Conservation (phyloP, 2,113 vertebrate genomes). For the cattle (Bos taurus) region ARS-UCD2.0 NC_037334.1:49795001-49795500, state of each 20-base stretch:
- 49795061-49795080: not conserved
- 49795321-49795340: not conserved
- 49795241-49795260: not conserved
- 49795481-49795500: conserved; percentile 97
- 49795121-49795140: not conserved
- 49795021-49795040: not conserved
- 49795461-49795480: conserved; percentile 89
- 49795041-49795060: not conserved
- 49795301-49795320: not conserved
- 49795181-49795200: not conserved
- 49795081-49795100: not conserved
- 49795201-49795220: not conserved
- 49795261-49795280: not conserved
- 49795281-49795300: not conserved
- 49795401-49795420: not conserved
- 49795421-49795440: not conserved
- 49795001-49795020: conserved; percentile 9
- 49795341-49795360: not conserved
- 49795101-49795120: not conserved
- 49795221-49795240: not conserved
- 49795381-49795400: not conserved
- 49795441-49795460: conserved; percentile 54
- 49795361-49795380: conserved; percentile 20
- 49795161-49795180: not conserved
- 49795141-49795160: not conserved